Conservation (phyloP, 2,888 invertebrate species). For the Phania funesta region DNA sequence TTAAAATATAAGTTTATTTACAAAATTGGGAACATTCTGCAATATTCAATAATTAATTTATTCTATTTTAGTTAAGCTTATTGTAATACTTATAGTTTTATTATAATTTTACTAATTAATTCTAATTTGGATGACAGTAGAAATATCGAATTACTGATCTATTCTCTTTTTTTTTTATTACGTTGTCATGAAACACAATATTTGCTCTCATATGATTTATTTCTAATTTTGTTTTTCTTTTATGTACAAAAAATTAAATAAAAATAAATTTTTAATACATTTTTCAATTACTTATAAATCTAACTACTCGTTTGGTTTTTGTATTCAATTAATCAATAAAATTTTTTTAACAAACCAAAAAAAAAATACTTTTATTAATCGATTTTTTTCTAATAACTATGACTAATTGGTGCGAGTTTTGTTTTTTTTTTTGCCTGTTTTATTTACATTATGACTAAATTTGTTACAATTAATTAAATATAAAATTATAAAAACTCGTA, state of each 20-base stretch:
- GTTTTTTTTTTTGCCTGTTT: not conserved
- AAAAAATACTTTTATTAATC: not conserved
- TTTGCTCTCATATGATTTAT: slow-evolving; percentile 38
- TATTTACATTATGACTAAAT: slow-evolving; percentile 61
- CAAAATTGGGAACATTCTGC: no score
- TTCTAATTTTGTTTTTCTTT: slow-evolving; percentile 9
- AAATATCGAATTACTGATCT: not conserved
- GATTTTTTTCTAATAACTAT: slow-evolving; percentile 44
- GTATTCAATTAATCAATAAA: not conserved
- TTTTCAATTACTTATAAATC: slow-evolving; percentile 46
- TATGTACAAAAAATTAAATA: slow-evolving; percentile 57
- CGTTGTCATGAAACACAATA: slow-evolving; percentile 67
- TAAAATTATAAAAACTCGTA: slow-evolving; percentile 32
- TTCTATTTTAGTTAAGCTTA: not conserved
- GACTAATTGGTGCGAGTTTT: slow-evolving; percentile 66
- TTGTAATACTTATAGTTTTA: not conserved
- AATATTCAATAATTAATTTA: not conserved
- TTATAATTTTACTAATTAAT: not conserved
- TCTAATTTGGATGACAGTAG: slow-evolving; percentile 6
- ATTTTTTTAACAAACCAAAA: not conserved
- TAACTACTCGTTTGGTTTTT: slow-evolving; percentile 53
- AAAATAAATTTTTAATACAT: slow-evolving; percentile 22
- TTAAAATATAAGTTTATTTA: no score
- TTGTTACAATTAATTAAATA: slow-evolving; percentile 15
- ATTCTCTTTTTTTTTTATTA: slow-evolving; percentile 35